These are phyloP conservation scores for Forbesichthys papilliferus DNA, from an alignment of 2,113 vertebrate genomes.

Conservation along the genomic window DNA sequence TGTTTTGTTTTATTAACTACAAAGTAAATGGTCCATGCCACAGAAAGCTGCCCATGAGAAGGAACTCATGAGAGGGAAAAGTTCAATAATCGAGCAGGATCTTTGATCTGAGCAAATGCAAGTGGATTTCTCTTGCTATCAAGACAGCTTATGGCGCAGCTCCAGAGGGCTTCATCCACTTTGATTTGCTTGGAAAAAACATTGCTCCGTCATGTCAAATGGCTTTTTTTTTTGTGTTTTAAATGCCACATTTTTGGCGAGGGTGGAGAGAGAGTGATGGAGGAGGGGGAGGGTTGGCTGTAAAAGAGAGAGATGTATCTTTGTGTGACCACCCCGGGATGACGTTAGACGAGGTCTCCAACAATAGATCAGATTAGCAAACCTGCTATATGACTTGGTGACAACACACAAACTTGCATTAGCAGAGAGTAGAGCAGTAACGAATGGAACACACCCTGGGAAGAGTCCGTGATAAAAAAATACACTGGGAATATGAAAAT, in stretches of 20 bases:
- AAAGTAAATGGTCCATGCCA: constrained; percentile 50
- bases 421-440: background rate
- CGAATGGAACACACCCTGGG: constrained; percentile 18
- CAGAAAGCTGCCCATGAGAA: constrained; percentile 55
- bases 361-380: constrained; percentile 12
- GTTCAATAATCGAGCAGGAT: constrained; percentile 56
- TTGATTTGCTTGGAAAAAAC: constrained; percentile 50
- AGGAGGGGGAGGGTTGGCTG: background rate
- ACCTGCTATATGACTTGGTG: constrained; percentile 5
- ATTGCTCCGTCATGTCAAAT: constrained; percentile 43
- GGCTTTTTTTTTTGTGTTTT: constrained; percentile 16
- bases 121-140: constrained; percentile 60
- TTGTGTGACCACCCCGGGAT: background rate
- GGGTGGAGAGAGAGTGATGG: too few relatives aligned
- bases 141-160: constrained; percentile 48
- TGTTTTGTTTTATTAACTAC: constrained; percentile 54
- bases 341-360: background rate
- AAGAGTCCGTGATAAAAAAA: background rate
- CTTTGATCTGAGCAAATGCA: constrained; percentile 69
- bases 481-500: background rate
- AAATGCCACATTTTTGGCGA: constrained; percentile 16
- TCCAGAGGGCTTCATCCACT: constrained; percentile 44
- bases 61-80: constrained; percentile 60
- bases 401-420: constrained; percentile 3
- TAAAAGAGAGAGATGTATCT: constrained; percentile 14